These are phyloP conservation scores for Limanda limanda DNA, from an alignment of 2,113 vertebrate genomes.

Conservation along the genomic window DNA sequence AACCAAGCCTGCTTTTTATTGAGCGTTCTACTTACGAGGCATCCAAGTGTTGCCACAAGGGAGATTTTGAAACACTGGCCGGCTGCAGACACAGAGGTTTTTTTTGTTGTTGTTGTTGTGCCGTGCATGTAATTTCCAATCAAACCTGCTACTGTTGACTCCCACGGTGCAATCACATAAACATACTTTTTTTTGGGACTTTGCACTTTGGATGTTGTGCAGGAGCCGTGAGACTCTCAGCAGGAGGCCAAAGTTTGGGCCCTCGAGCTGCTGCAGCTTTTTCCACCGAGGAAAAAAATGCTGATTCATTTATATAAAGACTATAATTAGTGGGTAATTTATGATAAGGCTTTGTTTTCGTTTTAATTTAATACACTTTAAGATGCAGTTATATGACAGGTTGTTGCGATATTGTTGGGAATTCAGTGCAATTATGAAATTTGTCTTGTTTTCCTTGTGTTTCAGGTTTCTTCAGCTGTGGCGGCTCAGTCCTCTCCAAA, in stretches of 20 bases:
- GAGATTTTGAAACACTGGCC: slow-evolving; percentile 68
- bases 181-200: slow-evolving; percentile 40
- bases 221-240: slow-evolving; percentile 41
- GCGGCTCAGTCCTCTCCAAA: not conserved
- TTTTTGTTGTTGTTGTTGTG: slow-evolving; percentile 59
- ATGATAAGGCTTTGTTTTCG: slow-evolving; percentile 19
- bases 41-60: slow-evolving; percentile 74
- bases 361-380: not conserved
- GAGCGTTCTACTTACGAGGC: slow-evolving; percentile 58
- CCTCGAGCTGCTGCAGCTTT: slow-evolving; percentile 24
- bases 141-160: slow-evolving; percentile 67
- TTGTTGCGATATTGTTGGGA: not conserved
- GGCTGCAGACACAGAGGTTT: slow-evolving; percentile 55
- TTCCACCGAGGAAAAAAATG: slow-evolving; percentile 33
- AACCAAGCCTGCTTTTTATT: slow-evolving; percentile 75
- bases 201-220: slow-evolving; percentile 25
- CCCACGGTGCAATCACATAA: slow-evolving; percentile 58
- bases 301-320: slow-evolving; percentile 35
- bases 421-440: not conserved
- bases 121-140: slow-evolving; percentile 72
- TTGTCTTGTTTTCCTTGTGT: not conserved
- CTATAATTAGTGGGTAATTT: slow-evolving; percentile 23
- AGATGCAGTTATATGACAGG: slow-evolving; percentile 14
- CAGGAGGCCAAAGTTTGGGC: slow-evolving; percentile 25
- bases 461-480: not conserved